Percentiles rank a stretch among this genome's conserved stretches.
phyloP scores from a whole-genome alignment of 2,888 invertebrate species.

The Spatulosminthurus flaviceps region DNA sequence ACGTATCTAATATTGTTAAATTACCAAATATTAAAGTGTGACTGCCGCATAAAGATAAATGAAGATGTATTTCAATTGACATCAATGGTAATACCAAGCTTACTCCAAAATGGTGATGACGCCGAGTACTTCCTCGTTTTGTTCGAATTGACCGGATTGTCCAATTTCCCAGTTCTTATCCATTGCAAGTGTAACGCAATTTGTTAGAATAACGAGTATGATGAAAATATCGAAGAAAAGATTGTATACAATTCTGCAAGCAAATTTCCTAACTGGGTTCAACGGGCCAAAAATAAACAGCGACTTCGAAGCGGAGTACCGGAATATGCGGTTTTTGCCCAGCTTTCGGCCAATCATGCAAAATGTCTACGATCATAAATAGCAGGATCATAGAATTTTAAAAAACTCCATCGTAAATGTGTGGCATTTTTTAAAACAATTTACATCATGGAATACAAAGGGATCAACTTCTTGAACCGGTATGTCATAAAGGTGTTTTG shows the following conservation, averaged over 20 bases:
- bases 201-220: constrained; percentile 79
- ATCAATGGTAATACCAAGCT: not conserved
- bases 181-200: constrained; percentile 95
- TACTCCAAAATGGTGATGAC: constrained; percentile 2
- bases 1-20: not conserved
- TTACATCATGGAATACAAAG: constrained; percentile 19
- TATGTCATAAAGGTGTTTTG: not conserved
- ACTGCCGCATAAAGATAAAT: not conserved
- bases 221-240: constrained; percentile 97
- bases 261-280: constrained; percentile 84
- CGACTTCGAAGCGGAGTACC: constrained; percentile 92
- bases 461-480: constrained; percentile 21
- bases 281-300: constrained; percentile 93
- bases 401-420: not conserved
- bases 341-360: constrained; percentile 95
- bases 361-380: constrained; percentile 80
- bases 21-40: not conserved
- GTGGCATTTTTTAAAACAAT: not conserved
- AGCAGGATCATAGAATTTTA: not conserved
- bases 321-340: constrained; percentile 93
- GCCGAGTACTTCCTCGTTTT: not conserved
- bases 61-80: not conserved
- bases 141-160: not conserved
- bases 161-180: constrained; percentile 44
- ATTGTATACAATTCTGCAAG: constrained; percentile 92